These are phyloP conservation scores for Clitarchus hookeri DNA, from an alignment of 2,888 invertebrate species.

Conservation along the genomic window DNA sequence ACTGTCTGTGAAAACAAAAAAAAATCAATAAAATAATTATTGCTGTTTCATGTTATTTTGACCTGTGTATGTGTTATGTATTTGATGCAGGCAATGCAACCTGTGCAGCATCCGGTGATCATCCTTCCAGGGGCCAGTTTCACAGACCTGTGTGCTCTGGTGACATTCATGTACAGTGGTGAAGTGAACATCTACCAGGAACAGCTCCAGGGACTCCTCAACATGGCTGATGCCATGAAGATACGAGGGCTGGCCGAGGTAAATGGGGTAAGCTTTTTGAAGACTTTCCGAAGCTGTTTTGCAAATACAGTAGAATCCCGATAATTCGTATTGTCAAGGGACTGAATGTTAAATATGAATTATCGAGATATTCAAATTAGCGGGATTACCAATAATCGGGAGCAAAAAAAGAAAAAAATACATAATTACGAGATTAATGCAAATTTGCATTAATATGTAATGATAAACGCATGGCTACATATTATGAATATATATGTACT, in stretches of 20 bases:
- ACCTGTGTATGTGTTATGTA: neutral
- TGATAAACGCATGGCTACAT: no score
- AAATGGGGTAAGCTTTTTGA: conserved; percentile 65
- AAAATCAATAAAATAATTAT: no score
- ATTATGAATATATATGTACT: neutral
- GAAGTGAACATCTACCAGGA: conserved; percentile 84
- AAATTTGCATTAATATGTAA: no score
- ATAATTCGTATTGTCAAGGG: no score
- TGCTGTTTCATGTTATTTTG: no score
- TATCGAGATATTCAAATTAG: no score
- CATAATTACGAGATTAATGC: no score
- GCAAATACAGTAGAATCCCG: no score
- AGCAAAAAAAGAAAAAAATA: no score
- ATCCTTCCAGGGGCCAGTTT: conserved; percentile 72
- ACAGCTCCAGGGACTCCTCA: conserved; percentile 74
- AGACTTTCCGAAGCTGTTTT: neutral
- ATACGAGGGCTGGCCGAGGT: conserved; percentile 82
- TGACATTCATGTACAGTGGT: conserved; percentile 87
- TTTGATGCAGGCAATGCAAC: conserved; percentile 66
- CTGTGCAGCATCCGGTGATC: conserved; percentile 71
- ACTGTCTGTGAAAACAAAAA: no score
- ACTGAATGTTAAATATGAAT: no score
- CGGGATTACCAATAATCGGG: no score
- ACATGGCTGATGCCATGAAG: conserved; percentile 78
- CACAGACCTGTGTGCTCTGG: conserved; percentile 72